Evolutionary conservation across 2,888 invertebrate species (phyloP), one percentile per base, ranked within the genome.

Genomic region (Tetragonula carbonaria): DNA sequence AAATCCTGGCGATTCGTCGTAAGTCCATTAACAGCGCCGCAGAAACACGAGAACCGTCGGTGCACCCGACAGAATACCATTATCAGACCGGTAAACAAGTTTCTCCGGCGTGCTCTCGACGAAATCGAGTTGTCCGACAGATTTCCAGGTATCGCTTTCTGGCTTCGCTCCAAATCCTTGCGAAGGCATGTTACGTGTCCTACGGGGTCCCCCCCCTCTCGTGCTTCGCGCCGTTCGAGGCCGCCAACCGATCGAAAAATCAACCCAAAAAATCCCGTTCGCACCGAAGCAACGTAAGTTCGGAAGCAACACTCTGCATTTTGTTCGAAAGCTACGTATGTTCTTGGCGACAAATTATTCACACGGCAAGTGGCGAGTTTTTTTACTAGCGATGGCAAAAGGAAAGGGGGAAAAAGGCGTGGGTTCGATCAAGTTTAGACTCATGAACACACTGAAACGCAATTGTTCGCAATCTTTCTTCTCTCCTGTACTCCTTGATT

Each of bases 1-100:
- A 90, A 90, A 90, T 88, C 90, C 90, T 73, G 76, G 77, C 90
- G 88, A 90, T 90, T 89, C 89, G 89, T 90, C 89, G 90, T 90
- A 89, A 89, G 89, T 90, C 89, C 88, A 89, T 89, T 89, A 89
- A 90, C 88, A 86, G 88, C 67, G 90, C 82, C 88, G 86, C 84
- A 85, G 88, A 85, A 84, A 88, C 90, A 90, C 86, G 88, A 84
- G 80, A 76, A 74, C 82, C 75, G 82, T 80, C 87, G 85, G 79
- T 82, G 86, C 82, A 79, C 59, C 82, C 82, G 87, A 77, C 84
- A 82, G 84, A 90, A 90, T 90, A 87, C 88, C 87, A 90, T 90
- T 90, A 90, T 90, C 90, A 87, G 84, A 75, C 79, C 85, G 87
- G 88, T 90, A 87, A 90, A 90, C 87, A 88, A 90, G 90, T 88